Percentiles rank a stretch among this genome's conserved stretches.
Evolutionary conservation across 2,888 invertebrate species (phyloP).

Genomic region (Poecilobothrus nobilitatus): DNA sequence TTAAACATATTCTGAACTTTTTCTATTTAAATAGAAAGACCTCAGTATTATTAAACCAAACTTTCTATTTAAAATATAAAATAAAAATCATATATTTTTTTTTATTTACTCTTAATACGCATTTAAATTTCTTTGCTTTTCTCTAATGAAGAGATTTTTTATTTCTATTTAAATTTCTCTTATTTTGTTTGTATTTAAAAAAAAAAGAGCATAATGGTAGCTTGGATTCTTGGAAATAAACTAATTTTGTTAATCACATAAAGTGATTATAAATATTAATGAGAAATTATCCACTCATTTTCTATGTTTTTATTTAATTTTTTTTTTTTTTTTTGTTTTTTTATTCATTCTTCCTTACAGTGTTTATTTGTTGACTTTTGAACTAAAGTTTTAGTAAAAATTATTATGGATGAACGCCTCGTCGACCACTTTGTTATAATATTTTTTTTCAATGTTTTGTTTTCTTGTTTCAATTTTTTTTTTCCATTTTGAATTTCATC

Average conservation of each 20-base stretch:
- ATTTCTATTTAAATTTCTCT: too few species aligned
- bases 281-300: not conserved
- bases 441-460: not conserved
- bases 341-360: not conserved
- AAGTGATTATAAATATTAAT: constrained; percentile 6
- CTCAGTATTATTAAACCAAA: too few species aligned
- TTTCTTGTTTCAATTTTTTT: not conserved
- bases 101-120: too few species aligned
- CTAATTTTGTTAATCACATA: not conserved
- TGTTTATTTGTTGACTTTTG: constrained; percentile 3
- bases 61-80: too few species aligned
- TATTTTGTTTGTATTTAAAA: too few species aligned
- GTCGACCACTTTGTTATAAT: not conserved
- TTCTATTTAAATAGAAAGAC: too few species aligned
- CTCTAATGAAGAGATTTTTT: too few species aligned
- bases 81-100: too few species aligned
- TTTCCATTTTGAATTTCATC: not conserved
- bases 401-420: not conserved
- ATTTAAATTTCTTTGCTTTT: too few species aligned
- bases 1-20: too few species aligned
- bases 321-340: not conserved
- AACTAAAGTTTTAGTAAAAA: not conserved
- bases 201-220: not conserved
- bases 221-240: not conserved
- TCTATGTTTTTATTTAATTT: not conserved